Evolutionary conservation across 2,888 invertebrate species (phyloP), one percentile per base, ranked within the genome.

Genomic region (Thalpophila matura): DNA sequence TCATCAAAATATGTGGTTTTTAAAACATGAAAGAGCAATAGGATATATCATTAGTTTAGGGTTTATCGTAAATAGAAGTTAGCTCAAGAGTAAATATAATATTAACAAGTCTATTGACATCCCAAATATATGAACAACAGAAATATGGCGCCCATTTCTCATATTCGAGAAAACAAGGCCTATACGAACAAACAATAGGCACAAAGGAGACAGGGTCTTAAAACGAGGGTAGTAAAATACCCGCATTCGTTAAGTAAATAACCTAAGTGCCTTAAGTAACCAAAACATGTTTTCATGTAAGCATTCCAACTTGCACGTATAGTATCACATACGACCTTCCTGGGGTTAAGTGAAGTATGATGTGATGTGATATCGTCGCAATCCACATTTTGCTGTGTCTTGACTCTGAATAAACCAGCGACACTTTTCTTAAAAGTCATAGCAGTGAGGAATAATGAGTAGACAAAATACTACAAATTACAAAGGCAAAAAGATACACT

Each of bases 211-310:
- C 53, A 55, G 60, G 68, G 62, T 55, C 67, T 71, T 58, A 77
- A 79, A 67, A 54, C 51, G 35, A 35, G 63, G 67, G 62, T 55
- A 77, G 68, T 74, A 77, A 77, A 83, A 75, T 68, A 68, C 77
- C 70, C 73, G 69, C 63, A 79, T 69, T 50, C 47, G 57, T 75
- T 71, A 74, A 75, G 70, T 71, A 83, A 84, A 84, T 79, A 85
- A 64, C 66, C 55, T 61, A 78, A 80, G 64, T 70, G 63, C 45
- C 54, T 69, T 61, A 79, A 73, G 79, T 77, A 80, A 83, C 79
- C 77, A 79, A 81, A 86, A 81, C 82, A 83, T 83, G 82, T 82
- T 86, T 84, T 80, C 72, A 60, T 80, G 68, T 68, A 64, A 74
- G 77, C 72, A 63, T 71, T 67, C 66, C 37, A 59, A 66, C 64